These are phyloP conservation scores for Ifrita kowaldi DNA, from an alignment of 2,113 vertebrate genomes.

Conservation along the genomic window DNA sequence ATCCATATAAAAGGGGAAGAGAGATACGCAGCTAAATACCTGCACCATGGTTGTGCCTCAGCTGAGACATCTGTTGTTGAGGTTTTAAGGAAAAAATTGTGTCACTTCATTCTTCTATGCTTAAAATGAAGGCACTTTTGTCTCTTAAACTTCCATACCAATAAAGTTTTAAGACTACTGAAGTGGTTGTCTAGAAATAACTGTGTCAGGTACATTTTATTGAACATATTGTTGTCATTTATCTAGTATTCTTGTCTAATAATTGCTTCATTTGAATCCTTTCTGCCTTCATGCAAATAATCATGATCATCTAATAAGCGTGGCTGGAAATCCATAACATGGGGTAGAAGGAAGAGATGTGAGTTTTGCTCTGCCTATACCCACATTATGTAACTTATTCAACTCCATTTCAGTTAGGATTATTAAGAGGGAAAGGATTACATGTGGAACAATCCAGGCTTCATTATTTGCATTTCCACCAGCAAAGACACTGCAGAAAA, in stretches of 20 bases:
- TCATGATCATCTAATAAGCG: background rate
- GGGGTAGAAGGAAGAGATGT: background rate
- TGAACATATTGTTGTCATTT: background rate
- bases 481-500: background rate
- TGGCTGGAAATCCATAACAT: background rate
- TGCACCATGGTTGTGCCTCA: background rate
- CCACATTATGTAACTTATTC: background rate
- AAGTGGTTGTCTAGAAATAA: background rate
- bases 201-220: background rate
- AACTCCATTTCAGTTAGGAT: background rate
- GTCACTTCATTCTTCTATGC: background rate
- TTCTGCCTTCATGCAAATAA: slow-evolving; percentile 9
- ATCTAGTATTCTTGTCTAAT: slow-evolving; percentile 4
- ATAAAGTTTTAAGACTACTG: background rate
- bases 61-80: background rate
- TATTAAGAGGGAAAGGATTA: background rate
- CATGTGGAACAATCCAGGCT: background rate
- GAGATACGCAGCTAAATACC: background rate
- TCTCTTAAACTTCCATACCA: background rate
- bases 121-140: background rate
- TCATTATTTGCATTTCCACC: background rate
- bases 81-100: background rate
- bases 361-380: background rate
- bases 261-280: slow-evolving; percentile 3
- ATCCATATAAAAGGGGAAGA: background rate